Base-by-base conservation (phyloP, 2,113 vertebrate species). In the Colius striatus region DNA sequence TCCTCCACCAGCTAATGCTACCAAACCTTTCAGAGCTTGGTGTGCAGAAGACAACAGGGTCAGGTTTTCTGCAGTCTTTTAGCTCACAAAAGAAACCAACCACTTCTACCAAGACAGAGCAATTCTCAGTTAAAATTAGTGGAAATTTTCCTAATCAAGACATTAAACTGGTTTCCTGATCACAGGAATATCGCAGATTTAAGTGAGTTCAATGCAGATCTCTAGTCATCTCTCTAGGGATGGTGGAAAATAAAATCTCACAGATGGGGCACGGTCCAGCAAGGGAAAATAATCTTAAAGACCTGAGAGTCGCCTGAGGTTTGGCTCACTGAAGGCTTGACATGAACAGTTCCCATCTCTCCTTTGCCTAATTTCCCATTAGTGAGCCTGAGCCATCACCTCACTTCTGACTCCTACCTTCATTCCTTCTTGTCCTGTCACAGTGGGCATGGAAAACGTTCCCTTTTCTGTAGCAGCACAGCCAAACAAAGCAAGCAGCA, bases 401-500 rank as follows among this genome's bases (percentile, higher is more conserved):
- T 92, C 93, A 55, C 82, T 71, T 65, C 53, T 1, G 0, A 38
- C 22, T 75, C 65, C 70, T 41, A 51, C 82, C 92, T 86, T 60
- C 73, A 60, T 48, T 84, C 32, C 83, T 89, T 34, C 88, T 93
- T 60, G 43, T 87, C 73, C 76, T 45, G 29, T 51, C 62, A 67
- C 43, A 66, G 50, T 5, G 25, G 41, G 51, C 61, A 50, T 8
- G 61, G 94, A 95, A 93, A 97, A 87, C 86, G 45, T 53, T 48
- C 68, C 53, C 76, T 51, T 41, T 80, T 41, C 86, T 54, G 57
- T 75, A 81, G 65, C 13, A 20, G 29, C 14, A 3, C 34, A 67
- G 86, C 83, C 95, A 96, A 88, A 75, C 60, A 50, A 84, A 92
- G 83, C 55, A 81, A 78, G 68, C 48, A 90, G 79, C 38, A 81